Base-by-base conservation (phyloP, 2,113 vertebrate genomes). In the Papio anubis region DNA sequence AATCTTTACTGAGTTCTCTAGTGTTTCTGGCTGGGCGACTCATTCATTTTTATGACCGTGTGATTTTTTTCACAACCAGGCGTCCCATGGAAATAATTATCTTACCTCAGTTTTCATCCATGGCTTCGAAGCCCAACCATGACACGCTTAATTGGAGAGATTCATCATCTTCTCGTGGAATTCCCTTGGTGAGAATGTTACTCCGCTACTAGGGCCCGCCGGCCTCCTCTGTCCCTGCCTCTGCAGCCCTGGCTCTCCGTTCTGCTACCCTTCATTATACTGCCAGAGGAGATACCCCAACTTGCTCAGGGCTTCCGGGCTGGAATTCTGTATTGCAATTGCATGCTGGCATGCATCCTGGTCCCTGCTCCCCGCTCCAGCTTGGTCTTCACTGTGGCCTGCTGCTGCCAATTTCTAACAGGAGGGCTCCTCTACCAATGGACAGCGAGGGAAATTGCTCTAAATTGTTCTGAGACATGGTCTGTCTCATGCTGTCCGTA, bases 301-400 rank as follows among this genome's bases (percentile, higher is more conserved):
- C 40, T 35, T 6, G 1, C 43, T 27, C 1, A 1, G 21, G 68
- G 38, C 25, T 57, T 20, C 57, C 1, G 0, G 20, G 40, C 32
- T 43, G 55, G 75, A n/a, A 35, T 25, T 9, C 10, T 0, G 2
- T 8, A 1, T 0, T 2, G 48, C 35, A 1, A 0, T 14, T 14
- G 11, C 18, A 1, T 4, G 9, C 61, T 20, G 81, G 57, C 23
- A 0, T 3, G 68, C 32, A 0, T 35, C 59, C 75, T 2, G 35
- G 32, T 30, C 21, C 17, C 72, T 13, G 17, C 6, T 50, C 38
- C 50, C 48, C 5, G 21, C 52, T 30, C 18, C 68, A 23, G 3
- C 55, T 1, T 3, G 61, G 57, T 38, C 66, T 27, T 45, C 57
- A 0, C 45, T 0, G 16, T 8, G 68, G 86, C 78, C 81, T 86